Base-by-base conservation (phyloP, 2,888 invertebrate genomes). In the Thalpophila matura region DNA sequence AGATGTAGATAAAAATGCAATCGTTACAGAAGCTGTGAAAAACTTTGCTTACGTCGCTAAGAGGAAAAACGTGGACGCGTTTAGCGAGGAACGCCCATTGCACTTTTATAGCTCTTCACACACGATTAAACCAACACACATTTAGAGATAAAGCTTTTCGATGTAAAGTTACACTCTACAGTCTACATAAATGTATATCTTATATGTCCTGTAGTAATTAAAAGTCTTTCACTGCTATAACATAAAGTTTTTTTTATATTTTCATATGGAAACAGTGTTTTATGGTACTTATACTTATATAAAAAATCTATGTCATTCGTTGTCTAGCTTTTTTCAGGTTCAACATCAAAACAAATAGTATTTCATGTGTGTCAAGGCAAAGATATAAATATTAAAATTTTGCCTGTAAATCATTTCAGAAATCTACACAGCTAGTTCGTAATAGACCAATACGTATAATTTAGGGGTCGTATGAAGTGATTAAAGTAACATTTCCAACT, bases 401-500 rank as follows among this genome's bases (percentile, higher is more conserved):
- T 29, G 74, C 66, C 72, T 65, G 81, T 93, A 91, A 92, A 93
- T 93, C 90, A 92, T 84, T 74, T 85, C 74, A 71, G 75, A 83
- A 83, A 38, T 12, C 84, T 85, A 86, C 82, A 86, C 82, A 84
- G 84, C 82, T 81, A 84, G 85, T 82, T 83, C 84, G 82, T 87
- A 89, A 91, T 88, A 88, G 83, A 85, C 88, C 86, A 86, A 89
- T 89, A 86, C 85, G 83, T 87, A 87, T 89, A 88, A 89, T 89
- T 88, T 89, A 87, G 86, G 81, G 86, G 88, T 86, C 89, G 91
- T 89, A 88, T 91, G 87, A 93, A 94, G 93, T 90, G 84, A 93
- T 94, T 92, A 94, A 94, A 94, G 91, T 92, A 85, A 89, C 92
- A 92, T 94, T 93, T 93, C 86, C 85, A 85, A 85, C 86, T 87